phyloP scores from a whole-genome alignment of 1,140 invertebrate species.

The Pissodes strobi region DNA sequence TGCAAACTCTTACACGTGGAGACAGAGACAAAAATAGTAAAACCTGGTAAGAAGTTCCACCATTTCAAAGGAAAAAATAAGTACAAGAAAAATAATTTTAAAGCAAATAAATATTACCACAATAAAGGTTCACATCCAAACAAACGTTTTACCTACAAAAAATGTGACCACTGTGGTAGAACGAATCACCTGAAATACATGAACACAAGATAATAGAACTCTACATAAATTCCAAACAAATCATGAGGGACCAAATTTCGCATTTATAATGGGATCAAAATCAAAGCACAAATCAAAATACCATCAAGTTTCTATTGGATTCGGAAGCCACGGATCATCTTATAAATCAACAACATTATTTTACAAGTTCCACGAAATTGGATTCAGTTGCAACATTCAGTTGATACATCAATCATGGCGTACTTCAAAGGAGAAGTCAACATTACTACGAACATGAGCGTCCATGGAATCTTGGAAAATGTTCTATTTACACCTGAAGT shows the following conservation, averaged over 20 bases:
- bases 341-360: conserved; percentile 12
- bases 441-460: conserved; percentile 15
- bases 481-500: conserved; percentile 28
- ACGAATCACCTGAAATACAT: no score
- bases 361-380: background rate
- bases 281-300: background rate
- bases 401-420: background rate
- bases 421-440: conserved; percentile 13
- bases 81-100: no score
- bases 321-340: conserved; percentile 32
- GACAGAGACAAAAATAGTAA: no score
- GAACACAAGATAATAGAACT: background rate
- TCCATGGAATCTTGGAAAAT: conserved; percentile 5
- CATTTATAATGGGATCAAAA: background rate
- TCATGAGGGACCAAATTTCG: background rate
- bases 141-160: no score
- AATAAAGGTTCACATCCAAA: no score
- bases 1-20: no score
- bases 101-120: no score
- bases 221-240: background rate
- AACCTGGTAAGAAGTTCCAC: no score
- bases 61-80: no score
- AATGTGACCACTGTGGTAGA: no score
- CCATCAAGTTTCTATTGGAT: conserved; percentile 17
- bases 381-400: background rate